Evolutionary conservation across 2,888 invertebrate species (phyloP).

Genomic region (Xylota segnis): DNA sequence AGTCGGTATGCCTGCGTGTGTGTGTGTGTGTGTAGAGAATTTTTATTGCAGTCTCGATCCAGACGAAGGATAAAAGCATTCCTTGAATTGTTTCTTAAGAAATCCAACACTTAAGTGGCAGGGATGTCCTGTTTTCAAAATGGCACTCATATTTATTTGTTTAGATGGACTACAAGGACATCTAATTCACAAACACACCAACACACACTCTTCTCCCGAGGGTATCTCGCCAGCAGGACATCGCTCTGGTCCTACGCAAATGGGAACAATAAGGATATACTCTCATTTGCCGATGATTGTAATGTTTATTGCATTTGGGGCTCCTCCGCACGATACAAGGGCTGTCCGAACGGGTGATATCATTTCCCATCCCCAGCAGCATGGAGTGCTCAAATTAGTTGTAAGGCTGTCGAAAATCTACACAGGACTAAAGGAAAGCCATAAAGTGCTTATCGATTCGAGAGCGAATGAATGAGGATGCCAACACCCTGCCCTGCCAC

Average conservation of each 20-base stretch:
- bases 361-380: background rate
- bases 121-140: background rate
- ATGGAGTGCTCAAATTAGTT: constrained; percentile 46
- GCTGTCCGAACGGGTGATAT: constrained; percentile 30
- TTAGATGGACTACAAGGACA: background rate
- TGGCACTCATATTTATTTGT: background rate
- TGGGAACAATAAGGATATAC: constrained; percentile 62
- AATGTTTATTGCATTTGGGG: constrained; percentile 54
- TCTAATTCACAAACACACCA: background rate
- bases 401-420: constrained; percentile 67
- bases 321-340: constrained; percentile 18
- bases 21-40: constrained; percentile 25
- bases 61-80: constrained; percentile 22
- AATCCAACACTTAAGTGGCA: background rate
- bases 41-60: constrained; percentile 58
- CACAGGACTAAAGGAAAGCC: constrained; percentile 56
- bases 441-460: constrained; percentile 69
- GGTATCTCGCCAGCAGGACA: constrained; percentile 21
- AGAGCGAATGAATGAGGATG: constrained; percentile 47
- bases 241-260: constrained; percentile 23
- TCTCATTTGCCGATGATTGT: constrained; percentile 63
- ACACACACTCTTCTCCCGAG: background rate
- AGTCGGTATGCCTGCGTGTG: constrained; percentile 26
- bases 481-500: constrained; percentile 17
- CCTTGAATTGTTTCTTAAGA: constrained; percentile 18